A percentile compares a stretch with the other conserved stretches of the same genome.
These are phyloP conservation scores for Buceros bicornis DNA, from an alignment of 2,797 vertebrate species.

Conservation along the genomic window DNA sequence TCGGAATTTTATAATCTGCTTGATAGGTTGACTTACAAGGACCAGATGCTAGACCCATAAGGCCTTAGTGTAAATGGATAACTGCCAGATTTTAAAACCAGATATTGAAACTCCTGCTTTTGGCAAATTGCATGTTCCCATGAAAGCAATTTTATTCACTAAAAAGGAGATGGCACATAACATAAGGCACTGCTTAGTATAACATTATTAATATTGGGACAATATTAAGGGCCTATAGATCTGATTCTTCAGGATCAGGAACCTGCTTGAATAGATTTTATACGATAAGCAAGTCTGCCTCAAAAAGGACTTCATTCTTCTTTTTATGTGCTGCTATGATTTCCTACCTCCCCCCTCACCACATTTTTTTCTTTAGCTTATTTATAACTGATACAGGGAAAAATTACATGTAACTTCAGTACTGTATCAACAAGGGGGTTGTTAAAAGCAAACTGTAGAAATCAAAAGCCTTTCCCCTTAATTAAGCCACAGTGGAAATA, in stretches of 20 bases:
- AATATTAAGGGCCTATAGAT: not conserved
- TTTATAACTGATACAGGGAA: not conserved
- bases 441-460: not conserved
- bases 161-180: not conserved
- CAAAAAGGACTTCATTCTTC: not conserved
- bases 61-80: not conserved
- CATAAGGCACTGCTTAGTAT: not conserved
- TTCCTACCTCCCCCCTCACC: not conserved
- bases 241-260: not conserved
- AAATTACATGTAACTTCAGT: not conserved
- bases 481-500: constrained; percentile 37
- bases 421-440: not conserved
- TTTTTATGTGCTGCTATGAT: not conserved
- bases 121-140: not conserved
- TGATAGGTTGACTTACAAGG: not conserved
- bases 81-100: not conserved
- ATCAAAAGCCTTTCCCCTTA: constrained; percentile 12
- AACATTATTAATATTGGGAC: not conserved
- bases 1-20: not conserved
- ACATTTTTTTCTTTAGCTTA: not conserved
- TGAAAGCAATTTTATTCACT: not conserved
- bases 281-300: not conserved
- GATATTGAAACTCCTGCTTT: not conserved
- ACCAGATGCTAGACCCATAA: not conserved
- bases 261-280: not conserved